Evolutionary conservation across 2,797 vertebrate species (phyloP).

Genomic region (Microcaecilia unicolor): DNA sequence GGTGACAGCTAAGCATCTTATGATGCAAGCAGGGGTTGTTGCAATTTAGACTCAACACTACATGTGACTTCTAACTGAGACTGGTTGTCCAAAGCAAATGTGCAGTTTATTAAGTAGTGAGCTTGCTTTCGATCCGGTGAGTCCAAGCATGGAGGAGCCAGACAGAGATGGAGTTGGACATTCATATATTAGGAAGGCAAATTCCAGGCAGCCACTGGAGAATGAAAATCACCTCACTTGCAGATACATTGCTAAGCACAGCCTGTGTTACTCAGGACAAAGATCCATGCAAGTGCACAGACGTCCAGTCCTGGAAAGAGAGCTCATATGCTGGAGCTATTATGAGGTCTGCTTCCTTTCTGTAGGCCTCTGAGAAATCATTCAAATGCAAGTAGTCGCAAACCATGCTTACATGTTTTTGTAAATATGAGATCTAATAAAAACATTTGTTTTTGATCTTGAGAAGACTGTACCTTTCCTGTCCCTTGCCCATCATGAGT

Average conservation of each 20-base stretch:
- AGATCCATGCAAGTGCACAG: no score
- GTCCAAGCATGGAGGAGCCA: not conserved
- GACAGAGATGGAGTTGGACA: no score
- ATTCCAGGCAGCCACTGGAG: no score
- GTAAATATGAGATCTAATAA: not conserved
- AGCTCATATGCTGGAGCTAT: no score
- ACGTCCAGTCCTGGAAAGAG: no score
- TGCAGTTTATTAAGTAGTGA: not conserved
- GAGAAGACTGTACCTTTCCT: not conserved
- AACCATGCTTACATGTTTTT: not conserved
- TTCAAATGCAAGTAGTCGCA: not conserved
- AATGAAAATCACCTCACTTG: no score
- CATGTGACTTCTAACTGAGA: constrained; percentile 4
- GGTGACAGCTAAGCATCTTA: not conserved
- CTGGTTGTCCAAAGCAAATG: constrained; percentile 4
- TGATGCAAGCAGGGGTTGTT: constrained; percentile 3
- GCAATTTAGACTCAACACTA: not conserved
- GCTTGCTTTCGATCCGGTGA: not conserved
- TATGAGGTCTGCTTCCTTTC: no score
- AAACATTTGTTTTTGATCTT: not conserved
- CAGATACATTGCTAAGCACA: no score
- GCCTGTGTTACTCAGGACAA: no score
- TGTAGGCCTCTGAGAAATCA: no score
- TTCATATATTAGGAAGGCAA: no score
- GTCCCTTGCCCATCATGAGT: not conserved